Evolutionary conservation across 2,113 vertebrate species (phyloP).

Genomic region (Pollimyrus isidori): DNA sequence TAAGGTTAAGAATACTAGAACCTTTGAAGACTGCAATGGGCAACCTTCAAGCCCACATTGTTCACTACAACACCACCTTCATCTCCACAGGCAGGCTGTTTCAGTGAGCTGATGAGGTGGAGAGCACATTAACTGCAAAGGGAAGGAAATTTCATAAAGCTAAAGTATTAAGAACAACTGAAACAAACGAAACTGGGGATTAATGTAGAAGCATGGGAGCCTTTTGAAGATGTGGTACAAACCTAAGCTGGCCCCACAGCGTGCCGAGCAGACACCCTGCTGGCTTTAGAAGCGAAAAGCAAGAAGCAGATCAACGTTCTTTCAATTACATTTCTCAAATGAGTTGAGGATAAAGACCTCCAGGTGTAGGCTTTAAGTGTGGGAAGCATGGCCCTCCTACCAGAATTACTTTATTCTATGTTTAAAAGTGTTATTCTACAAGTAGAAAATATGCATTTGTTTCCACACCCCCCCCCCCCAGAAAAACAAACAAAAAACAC

Average conservation of each 20-base stretch:
- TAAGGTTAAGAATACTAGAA: not conserved
- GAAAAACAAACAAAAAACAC: not conserved
- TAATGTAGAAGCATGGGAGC: slow-evolving; percentile 59
- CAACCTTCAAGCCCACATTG: not conserved
- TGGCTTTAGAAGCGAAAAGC: slow-evolving; percentile 40
- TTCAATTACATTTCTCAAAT: slow-evolving; percentile 43
- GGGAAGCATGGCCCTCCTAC: not conserved
- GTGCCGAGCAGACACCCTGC: slow-evolving; percentile 40
- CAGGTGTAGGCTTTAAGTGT: not conserved
- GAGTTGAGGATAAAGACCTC: slow-evolving; percentile 9
- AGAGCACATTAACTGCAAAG: not conserved
- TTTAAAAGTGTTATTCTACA: not conserved
- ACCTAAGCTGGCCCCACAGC: slow-evolving; percentile 56
- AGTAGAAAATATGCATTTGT: not conserved
- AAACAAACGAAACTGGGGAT: slow-evolving; percentile 43
- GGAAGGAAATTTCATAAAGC: slow-evolving; percentile 40
- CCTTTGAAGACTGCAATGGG: not conserved
- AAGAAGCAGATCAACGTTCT: slow-evolving; percentile 50
- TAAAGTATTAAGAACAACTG: slow-evolving; percentile 44
- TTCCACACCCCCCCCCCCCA: not conserved
- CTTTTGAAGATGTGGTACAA: slow-evolving; percentile 37
- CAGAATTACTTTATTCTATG: not conserved
- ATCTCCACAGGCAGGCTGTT: not conserved
- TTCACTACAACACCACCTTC: not conserved
- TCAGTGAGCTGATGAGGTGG: not conserved